Evolutionary conservation across 2,113 vertebrate genomes (phyloP), one percentile per base, ranked within the genome.

Genomic region (Sinocyclocheilus maitianheensis): DNA sequence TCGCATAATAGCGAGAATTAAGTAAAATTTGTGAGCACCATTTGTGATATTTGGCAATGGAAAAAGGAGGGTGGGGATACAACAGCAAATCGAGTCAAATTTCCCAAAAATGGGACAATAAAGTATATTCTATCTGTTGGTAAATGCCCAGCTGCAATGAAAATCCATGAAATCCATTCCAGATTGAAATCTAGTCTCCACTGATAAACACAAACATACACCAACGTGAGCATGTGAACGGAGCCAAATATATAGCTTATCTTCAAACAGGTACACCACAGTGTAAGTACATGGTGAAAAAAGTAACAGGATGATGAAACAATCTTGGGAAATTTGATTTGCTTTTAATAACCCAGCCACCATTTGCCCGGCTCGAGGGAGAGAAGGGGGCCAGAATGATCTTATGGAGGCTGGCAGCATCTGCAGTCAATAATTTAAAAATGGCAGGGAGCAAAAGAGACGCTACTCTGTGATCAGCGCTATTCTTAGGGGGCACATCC

Each of bases 381-480:
- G 20, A 60, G 58, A 22, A 60, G 20, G 20, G 77, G 82, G 51
- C 30, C 74, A 9, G 34, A 95, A 96, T 96, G 94, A 96, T 96
- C 94, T 95, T 16, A 46, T 91, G 93, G 93, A 88, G 82, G 93
- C 94, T 94, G 94, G 94, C 95, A 95, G 95, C 95, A 95, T 94
- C 92, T 94, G 92, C 93, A 95, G 94, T 93, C 94, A 95, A 94
- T 93, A 95, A 96, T 96, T 96, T 96, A 96, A 96, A 96, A 96
- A 96, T 95, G 95, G 94, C 92, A 94, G 94, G 94, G 92, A 95
- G 93, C 93, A 94, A 93, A 93, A 94, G 94, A 95, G 94, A 95
- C 95, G 94, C 93, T 94, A 94, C 94, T 93, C 94, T 93, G 93
- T 94, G 95, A 96, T 95, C 95, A 94, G 92, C 91, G 93, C 95